These are phyloP conservation scores for Chamaea fasciata DNA, from an alignment of 2,113 vertebrate genomes.

Conservation along the genomic window DNA sequence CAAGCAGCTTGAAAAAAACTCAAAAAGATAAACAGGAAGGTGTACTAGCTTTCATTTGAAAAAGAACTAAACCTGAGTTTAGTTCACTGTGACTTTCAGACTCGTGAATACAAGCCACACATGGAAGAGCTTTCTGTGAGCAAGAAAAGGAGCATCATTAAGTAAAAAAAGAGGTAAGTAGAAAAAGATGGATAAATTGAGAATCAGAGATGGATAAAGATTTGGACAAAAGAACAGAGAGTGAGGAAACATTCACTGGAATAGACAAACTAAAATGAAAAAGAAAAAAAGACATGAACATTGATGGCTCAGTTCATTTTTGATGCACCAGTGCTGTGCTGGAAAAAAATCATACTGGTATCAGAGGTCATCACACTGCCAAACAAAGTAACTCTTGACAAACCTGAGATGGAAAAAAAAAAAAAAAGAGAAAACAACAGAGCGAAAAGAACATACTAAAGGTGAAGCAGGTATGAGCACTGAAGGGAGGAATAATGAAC, in stretches of 20 bases:
- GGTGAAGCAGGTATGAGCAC: neutral
- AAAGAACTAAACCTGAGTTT: neutral
- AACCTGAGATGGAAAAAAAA: neutral
- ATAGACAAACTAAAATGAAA: neutral
- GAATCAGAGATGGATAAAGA: neutral
- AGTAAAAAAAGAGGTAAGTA: neutral
- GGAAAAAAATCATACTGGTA: neutral
- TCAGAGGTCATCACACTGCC: neutral
- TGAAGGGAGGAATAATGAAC: neutral
- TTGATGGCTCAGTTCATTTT: neutral
- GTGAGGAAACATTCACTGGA: neutral
- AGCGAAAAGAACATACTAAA: neutral
- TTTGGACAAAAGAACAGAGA: neutral
- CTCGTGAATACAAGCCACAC: neutral
- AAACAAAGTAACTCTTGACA: neutral
- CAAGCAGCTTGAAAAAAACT: neutral
- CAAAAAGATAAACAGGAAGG: neutral
- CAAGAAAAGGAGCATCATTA: neutral
- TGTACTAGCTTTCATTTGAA: neutral
- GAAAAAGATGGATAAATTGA: neutral
- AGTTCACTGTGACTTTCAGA: neutral
- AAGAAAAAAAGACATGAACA: neutral
- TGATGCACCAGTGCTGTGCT: neutral
- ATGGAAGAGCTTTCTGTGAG: neutral
- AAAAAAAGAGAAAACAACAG: neutral